Evolutionary conservation across 2,888 invertebrate genomes (phyloP), one percentile per base, ranked within the genome.

Genomic region (Ornithoptera alexandrae): DNA sequence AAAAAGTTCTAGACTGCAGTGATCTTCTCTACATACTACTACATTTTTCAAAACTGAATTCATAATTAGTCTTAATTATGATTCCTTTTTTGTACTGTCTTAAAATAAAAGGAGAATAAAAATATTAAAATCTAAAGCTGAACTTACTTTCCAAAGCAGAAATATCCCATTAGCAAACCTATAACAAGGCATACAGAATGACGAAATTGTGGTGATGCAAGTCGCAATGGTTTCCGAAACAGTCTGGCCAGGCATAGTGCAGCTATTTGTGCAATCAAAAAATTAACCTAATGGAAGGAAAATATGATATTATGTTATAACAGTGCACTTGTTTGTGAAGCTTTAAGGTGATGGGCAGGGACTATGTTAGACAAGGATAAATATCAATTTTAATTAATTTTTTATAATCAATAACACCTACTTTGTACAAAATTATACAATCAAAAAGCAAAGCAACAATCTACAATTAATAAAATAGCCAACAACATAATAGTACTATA

Each of bases 71-170:
- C 12, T 50, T 17, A 50, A 50, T 50, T 50, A 17, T 50, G 50
- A 18, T 18, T 50, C 15, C 50, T 17, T 50, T 50, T 50, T 50
- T 17, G 15, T 15, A 50, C 4, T 50, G 15, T 50, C 15, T 50
- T 50, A 17, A 39, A 7, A 39, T 39, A 39, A 39, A 39, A 8
- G 8, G 8, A 39, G 15, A 3, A 17, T 8, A 22, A 42, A 62
- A 62, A 15, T n/a, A 46, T 60, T 63, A 71, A 73, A 74, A 72
- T 53, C 64, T 71, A 72, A 69, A 72, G 72, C 69, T 71, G 65
- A 82, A 93, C 95, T 95, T 94, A 96, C 95, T 93, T 95, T 89
- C 97, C 97, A 88, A 97, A 97, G 90, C 97, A 97, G 93, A 97
- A 97, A 92, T 96, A 97, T 77, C 96, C 96, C 87, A 97, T 95